Conservation (phyloP, 2,797 vertebrate species). For the Paguma larvata region DNA sequence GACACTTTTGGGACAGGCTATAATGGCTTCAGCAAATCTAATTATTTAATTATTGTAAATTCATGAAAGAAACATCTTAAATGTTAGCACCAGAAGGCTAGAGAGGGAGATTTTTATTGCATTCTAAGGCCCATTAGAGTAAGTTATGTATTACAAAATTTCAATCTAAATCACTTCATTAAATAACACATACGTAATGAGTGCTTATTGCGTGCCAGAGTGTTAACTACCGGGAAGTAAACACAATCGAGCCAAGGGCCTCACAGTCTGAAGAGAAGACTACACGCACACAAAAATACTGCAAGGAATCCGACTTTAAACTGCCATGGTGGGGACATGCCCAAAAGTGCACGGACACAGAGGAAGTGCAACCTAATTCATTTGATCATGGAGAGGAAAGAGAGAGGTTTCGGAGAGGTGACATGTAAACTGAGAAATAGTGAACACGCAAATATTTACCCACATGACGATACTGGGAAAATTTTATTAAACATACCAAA, state of each 20-base stretch:
- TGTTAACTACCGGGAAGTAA: background rate
- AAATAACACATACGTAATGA: background rate
- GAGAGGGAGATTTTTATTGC: background rate
- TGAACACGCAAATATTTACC: background rate
- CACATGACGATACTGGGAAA: background rate
- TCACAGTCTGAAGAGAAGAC: background rate
- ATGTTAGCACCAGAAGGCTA: background rate
- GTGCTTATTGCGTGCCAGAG: background rate
- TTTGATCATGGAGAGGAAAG: background rate
- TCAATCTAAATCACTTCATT: background rate
- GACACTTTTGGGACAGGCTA: background rate
- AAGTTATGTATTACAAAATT: slow-evolving; percentile 37
- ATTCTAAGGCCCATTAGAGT: background rate
- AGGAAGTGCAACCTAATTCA: background rate
- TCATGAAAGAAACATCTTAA: background rate
- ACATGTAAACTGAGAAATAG: background rate
- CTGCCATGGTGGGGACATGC: background rate
- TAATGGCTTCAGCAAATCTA: background rate
- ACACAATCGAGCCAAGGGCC: background rate
- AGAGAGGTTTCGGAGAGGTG: background rate
- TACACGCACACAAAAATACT: background rate
- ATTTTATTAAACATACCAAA: background rate
- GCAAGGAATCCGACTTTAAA: background rate
- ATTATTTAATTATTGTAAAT: slow-evolving; percentile 8
- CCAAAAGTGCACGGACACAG: fast-evolving